Evolutionary conservation across 2,113 vertebrate species (phyloP).

Genomic region (Fukomys damarensis): DNA sequence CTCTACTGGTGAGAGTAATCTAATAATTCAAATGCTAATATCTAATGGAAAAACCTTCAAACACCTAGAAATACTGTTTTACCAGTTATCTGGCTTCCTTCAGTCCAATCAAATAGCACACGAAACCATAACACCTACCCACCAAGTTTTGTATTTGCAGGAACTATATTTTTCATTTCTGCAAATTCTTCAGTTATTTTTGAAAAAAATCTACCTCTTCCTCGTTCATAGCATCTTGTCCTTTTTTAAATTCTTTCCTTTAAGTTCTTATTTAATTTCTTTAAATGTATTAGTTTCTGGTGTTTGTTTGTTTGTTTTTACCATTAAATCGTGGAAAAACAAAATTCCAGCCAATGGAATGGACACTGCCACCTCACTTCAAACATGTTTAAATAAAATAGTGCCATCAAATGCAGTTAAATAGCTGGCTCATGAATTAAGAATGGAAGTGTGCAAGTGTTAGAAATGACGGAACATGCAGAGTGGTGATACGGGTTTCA

Average conservation of each 20-base stretch:
- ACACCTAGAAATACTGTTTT: neutral
- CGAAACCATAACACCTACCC: neutral
- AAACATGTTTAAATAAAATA: conserved; percentile 5
- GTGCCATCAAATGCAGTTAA: neutral
- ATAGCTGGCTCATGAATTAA: neutral
- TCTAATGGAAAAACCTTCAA: neutral
- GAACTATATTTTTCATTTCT: conserved; percentile 33
- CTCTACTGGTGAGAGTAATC: neutral
- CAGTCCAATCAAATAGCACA: neutral
- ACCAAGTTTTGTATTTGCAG: neutral
- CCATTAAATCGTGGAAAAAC: conserved; percentile 3
- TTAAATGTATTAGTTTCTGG: neutral
- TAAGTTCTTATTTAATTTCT: conserved; percentile 6
- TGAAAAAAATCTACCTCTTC: neutral
- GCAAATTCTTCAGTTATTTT: neutral
- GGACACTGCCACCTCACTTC: neutral
- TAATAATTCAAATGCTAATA: neutral
- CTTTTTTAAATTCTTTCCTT: neutral
- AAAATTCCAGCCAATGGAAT: neutral
- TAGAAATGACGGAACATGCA: neutral
- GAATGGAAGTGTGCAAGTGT: neutral
- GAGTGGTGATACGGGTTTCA: neutral
- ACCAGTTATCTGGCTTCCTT: neutral
- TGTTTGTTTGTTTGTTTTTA: neutral
- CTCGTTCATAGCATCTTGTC: neutral